Evolutionary conservation across 2,113 vertebrate genomes (phyloP), one percentile per base, ranked within the genome.

Genomic region (Hippocampus zosterae): DNA sequence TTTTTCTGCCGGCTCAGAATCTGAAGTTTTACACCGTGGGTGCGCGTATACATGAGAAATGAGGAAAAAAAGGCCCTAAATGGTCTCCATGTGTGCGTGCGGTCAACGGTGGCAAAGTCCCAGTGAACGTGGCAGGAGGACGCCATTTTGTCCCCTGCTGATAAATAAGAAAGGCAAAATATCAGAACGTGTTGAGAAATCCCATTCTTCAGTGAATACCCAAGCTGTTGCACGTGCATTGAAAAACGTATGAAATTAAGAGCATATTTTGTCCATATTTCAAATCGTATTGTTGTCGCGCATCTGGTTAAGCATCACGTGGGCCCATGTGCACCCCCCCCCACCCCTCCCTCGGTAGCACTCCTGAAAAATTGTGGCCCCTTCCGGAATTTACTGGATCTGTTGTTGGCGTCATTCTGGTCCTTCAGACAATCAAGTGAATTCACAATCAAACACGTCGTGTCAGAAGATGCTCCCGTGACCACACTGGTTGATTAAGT

Each of bases 1-100:
- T 37, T 33, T 37, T 37, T 6, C 63, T 76, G 68, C 18, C 62
- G 33, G 2, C 65, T 64, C 65, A 76, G 66, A 75, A 67, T 70
- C 68, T 64, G 75, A 70, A 67, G 74, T 67, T 21, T 74, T 70
- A 67, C 27, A 12, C 44, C 27, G 16, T 53, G 13, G 48, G 60
- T 67, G 52, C 57, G 25, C 76, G 40, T 72, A 37, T 69, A 16
- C 65, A 68, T 40, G n/a, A 57, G 33, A 37, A 56, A 81, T 65
- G 59, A 65, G 64, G 64, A 67, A 69, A 68, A 52, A 56, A 55
- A 72, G 73, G 69, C 64, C 68, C 68, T 60, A 77, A 85, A 83
- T 84, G 29, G 42, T 70, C 69, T 80, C 71, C 79, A 83, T 80
- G 74, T 85, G 81, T 57, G 37, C 77, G 37, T 80, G 37, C 69